Evolutionary conservation across 2,888 invertebrate species (phyloP), one percentile per base, ranked within the genome.

Genomic region (Selenia dentaria): DNA sequence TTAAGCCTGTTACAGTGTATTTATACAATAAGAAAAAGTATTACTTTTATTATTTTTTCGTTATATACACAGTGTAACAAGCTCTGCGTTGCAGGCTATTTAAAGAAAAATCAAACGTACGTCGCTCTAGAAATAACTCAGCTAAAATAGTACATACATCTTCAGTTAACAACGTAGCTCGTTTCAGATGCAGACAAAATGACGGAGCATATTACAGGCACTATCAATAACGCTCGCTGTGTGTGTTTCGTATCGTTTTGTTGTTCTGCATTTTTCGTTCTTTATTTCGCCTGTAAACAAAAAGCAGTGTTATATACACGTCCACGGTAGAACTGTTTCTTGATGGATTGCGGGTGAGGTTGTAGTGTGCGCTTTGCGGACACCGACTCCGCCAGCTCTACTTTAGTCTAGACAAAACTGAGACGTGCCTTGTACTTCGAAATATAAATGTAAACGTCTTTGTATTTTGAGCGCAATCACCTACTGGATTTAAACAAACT

Each of bases 101-200:
- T 37, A 44, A 51, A 59, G 65, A 58, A 58, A 58, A 65, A 67
- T 62, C 64, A 66, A 70, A 67, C 59, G 51, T 62, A 67, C 56
- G 51, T 39, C 55, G 41, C 51, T 57, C 49, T 38, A 55, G 56
- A 49, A 51, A 64, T 64, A 69, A 63, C 58, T 70, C 67, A 65
- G 67, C 60, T 49, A 52, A 69, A 71, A 71, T 69, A 59, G 62
- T 58, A 56, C 68, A 73, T 72, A 71, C 62, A 65, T 74, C 67
- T 70, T 66, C 60, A 47, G 53, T 57, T 70, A 71, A 72, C 70
- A 70, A 70, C 65, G 63, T 54, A 54, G 55, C 62, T 65, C 68
- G 66, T 66, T 68, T 67, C 68, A 67, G 57, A 53, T 68, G 70
- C 71, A 74, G 72, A 72, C 64, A 66, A 70, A 72, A 74, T 74